Percentiles rank a stretch among this genome's conserved stretches.
Conservation (phyloP, 2,888 invertebrate species). For the Plemyria rubiginata region DNA sequence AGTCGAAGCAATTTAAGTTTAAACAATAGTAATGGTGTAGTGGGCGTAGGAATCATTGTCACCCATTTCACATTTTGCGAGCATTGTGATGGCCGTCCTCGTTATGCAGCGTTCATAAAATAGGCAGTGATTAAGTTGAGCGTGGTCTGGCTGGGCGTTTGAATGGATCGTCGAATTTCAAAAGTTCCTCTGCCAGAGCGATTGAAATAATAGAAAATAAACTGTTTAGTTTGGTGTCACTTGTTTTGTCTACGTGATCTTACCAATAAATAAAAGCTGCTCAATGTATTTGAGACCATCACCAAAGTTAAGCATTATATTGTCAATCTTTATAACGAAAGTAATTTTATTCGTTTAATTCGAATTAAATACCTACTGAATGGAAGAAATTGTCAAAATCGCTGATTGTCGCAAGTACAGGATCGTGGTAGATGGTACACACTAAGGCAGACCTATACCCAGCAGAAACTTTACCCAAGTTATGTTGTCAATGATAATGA, state of each 20-base stretch:
- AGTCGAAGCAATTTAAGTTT: conserved; percentile 69
- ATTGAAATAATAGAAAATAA: background rate
- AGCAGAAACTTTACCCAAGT: too few relatives aligned
- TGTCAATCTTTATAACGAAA: too few relatives aligned
- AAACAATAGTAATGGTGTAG: conserved; percentile 59
- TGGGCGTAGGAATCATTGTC: conserved; percentile 38
- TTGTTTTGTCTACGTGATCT: conserved; percentile 3
- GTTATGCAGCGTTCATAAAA: conserved; percentile 32
- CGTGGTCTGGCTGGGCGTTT: conserved; percentile 22
- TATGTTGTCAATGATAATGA: too few relatives aligned
- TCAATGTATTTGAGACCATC: too few relatives aligned
- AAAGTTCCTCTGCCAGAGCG: background rate
- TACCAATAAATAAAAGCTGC: too few relatives aligned
- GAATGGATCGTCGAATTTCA: conserved; percentile 15
- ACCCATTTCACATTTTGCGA: conserved; percentile 27
- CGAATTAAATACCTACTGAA: too few relatives aligned
- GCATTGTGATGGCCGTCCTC: conserved; percentile 20
- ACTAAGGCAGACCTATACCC: too few relatives aligned
- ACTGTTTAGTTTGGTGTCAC: background rate
- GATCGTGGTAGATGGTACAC: too few relatives aligned
- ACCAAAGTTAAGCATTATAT: too few relatives aligned
- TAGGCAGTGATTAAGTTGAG: conserved; percentile 34
- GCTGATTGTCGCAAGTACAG: too few relatives aligned
- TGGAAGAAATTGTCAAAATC: too few relatives aligned
- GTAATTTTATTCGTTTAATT: too few relatives aligned